A percentile compares a stretch with the other conserved stretches of the same genome.
Conservation (phyloP, 2,113 vertebrate species). For the Otis tarda region DNA sequence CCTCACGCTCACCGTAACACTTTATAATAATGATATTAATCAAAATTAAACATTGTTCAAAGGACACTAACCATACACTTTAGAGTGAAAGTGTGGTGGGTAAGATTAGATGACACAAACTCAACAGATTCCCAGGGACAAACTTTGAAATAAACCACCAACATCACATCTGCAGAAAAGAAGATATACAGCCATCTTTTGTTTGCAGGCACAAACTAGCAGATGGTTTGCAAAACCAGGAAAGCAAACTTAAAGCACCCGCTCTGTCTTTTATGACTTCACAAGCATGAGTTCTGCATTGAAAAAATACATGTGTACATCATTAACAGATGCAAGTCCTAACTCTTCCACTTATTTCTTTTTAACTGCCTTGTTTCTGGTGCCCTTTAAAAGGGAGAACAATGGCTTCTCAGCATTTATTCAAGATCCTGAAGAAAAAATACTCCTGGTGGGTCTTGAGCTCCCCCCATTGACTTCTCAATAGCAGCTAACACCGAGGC, state of each 20-base stretch:
- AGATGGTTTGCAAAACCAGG: constrained; percentile 35
- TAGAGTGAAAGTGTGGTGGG: background rate
- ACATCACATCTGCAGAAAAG: background rate
- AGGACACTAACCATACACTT: background rate
- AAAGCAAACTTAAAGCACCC: background rate
- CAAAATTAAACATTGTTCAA: background rate
- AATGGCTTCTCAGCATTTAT: background rate
- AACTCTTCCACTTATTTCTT: constrained; percentile 23
- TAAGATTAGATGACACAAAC: background rate
- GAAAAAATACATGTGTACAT: background rate
- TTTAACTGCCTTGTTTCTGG: constrained; percentile 37
- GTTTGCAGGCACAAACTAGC: constrained; percentile 1
- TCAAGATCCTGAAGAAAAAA: background rate
- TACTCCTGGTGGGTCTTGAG: constrained; percentile 43
- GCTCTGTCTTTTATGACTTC: constrained; percentile 1
- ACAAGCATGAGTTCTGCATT: background rate
- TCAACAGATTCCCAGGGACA: background rate
- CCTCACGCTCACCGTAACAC: background rate
- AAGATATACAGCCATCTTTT: background rate
- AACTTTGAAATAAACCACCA: background rate
- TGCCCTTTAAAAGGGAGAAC: background rate
- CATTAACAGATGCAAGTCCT: constrained; percentile 16
- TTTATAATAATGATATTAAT: background rate
- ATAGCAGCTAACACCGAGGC: background rate
- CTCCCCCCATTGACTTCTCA: constrained; percentile 52